These are phyloP conservation scores for Rugalucina vietnamica DNA, from an alignment of 2,888 invertebrate species.

Conservation along the genomic window DNA sequence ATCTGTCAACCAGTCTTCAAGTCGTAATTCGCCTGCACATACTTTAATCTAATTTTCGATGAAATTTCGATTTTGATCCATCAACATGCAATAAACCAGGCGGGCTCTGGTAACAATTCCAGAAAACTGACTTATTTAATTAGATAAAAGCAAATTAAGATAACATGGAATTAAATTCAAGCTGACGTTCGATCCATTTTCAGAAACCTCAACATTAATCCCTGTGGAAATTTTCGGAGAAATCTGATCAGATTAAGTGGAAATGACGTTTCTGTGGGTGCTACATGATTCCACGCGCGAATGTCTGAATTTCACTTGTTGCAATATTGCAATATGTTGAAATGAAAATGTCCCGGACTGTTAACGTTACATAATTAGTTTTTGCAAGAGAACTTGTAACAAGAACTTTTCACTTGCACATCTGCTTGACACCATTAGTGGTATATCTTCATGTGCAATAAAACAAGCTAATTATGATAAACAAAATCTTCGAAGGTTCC, in stretches of 20 bases:
- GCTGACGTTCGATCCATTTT: constrained; percentile 2
- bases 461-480: too few species aligned
- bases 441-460: too few species aligned
- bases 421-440: too few species aligned
- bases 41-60: neutral
- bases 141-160: neutral
- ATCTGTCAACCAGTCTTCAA: neutral
- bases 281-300: too few species aligned
- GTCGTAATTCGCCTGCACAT: neutral
- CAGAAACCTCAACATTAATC: neutral
- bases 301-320: too few species aligned
- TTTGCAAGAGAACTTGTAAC: too few species aligned
- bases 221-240: neutral
- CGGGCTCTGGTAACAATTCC: neutral
- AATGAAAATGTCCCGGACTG: too few species aligned
- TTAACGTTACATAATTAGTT: too few species aligned
- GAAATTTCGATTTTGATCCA: neutral
- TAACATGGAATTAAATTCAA: neutral
- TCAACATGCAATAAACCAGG: neutral
- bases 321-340: too few species aligned
- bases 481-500: too few species aligned
- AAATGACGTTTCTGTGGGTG: neutral
- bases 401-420: too few species aligned
- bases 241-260: neutral
- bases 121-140: neutral